phyloP scores from a whole-genome alignment of 2,113 vertebrate genomes.

The Serilophus lunatus region DNA sequence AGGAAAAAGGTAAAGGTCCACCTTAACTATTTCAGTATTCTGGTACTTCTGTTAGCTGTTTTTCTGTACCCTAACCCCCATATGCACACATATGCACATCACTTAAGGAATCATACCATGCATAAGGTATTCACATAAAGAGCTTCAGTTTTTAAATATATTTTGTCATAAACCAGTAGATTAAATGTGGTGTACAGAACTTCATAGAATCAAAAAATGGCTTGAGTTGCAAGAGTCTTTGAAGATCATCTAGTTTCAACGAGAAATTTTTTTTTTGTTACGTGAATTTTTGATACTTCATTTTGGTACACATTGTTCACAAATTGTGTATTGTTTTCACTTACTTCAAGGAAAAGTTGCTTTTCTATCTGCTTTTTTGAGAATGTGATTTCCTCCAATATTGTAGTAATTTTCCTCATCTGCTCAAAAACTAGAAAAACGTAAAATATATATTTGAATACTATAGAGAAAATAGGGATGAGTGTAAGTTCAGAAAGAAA shows the following conservation, averaged over 20 bases:
- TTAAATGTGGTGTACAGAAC: neutral
- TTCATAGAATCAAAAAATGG: neutral
- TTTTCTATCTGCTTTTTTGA: neutral
- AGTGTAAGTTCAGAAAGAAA: neutral
- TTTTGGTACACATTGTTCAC: neutral
- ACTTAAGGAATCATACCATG: neutral
- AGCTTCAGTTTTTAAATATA: neutral
- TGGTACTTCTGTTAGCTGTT: neutral
- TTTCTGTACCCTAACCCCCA: rapidly evolving
- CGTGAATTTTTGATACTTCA: neutral
- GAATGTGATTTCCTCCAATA: rapidly evolving
- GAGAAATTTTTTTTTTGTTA: neutral
- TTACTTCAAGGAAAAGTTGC: neutral
- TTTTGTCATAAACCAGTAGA: neutral
- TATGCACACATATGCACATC: too few species aligned
- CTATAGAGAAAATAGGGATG: neutral
- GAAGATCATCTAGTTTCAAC: neutral
- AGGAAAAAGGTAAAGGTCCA: neutral
- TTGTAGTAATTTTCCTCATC: neutral
- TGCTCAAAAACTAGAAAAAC: neutral
- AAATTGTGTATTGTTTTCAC: neutral
- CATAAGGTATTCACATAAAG: neutral
- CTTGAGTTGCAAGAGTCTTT: neutral
- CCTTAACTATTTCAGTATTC: neutral
- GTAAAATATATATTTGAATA: neutral